Evolutionary conservation across 2,113 vertebrate species (phyloP), one percentile per base, ranked within the genome.

Genomic region (Dicaeum eximium): DNA sequence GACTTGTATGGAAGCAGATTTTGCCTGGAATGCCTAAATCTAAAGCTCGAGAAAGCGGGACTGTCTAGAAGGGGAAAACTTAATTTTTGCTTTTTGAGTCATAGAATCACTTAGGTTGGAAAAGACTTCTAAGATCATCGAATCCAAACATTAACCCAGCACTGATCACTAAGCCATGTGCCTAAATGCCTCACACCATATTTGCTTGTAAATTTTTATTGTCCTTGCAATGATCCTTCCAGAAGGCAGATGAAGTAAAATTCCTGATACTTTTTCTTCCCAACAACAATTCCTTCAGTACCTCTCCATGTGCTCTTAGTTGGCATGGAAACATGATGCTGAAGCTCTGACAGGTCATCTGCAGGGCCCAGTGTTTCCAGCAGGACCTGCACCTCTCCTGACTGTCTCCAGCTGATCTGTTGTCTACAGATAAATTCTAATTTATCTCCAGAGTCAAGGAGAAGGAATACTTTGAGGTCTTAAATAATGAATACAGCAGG

Each of bases 321-420:
- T 96, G 81, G 15, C 86, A 82, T 95, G 70, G 95, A 94, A 97
- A 93, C 33, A 6, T 16, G 58, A 94, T 77, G 45, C 74, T 88
- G 19, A 72, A 86, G 47, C n/a, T 86, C 86, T 77, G 61, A 81
- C 60, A 67, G 62, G 23, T 83, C 45, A 87, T 78, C 51, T 12
- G 5, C 65, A 69, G 24, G 56, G 64, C 48, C 48, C 70, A 50
- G 14, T 37, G 48, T 54, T 83, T 88, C 30, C 69, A 73, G n/a
- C 35, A 89, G 58, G 38, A 84, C 15, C 18, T 74, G 53, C 18
- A 12, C 35, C 38, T 72, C 70, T 88, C 51, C 67, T 69, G 9
- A 33, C 85, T 78, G 8, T 51, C 72, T 86, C 48, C 53, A 92
- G 84, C 92, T 80, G 28, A 85, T 80, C 25, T 64, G 13, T 58